Conservation (phyloP, 2,888 invertebrate genomes). For the Pseudanteris insignis region DNA sequence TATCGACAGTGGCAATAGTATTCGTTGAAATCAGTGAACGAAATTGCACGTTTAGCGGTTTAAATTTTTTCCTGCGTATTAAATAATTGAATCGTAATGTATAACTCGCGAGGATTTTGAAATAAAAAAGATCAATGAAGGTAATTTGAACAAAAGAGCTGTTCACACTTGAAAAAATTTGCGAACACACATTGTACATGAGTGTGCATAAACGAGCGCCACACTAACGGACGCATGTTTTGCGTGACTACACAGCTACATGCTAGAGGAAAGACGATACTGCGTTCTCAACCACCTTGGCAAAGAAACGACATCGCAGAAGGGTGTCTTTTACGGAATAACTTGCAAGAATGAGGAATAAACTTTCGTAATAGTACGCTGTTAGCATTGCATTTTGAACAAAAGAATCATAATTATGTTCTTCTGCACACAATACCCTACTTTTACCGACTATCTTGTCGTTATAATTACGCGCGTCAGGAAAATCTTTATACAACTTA, state of each 20-base stretch:
- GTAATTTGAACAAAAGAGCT: slow-evolving; percentile 11
- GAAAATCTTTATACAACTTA: too few relatives aligned
- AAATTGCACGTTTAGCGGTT: slow-evolving; percentile 13
- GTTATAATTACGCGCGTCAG: too few relatives aligned
- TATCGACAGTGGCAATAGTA: too few relatives aligned
- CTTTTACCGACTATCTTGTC: too few relatives aligned
- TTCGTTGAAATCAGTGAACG: slow-evolving; percentile 16
- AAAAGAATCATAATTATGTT: slow-evolving; percentile 6
- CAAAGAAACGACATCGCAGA: slow-evolving; percentile 40
- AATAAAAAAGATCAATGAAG: slow-evolving; percentile 8
- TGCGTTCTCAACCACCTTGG: slow-evolving; percentile 32
- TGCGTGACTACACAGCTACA: slow-evolving; percentile 38
- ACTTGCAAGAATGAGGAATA: slow-evolving; percentile 18
- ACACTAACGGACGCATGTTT: slow-evolving; percentile 40
- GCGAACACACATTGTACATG: slow-evolving; percentile 31
- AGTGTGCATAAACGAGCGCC: slow-evolving; percentile 38
- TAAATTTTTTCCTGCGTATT: slow-evolving; percentile 17
- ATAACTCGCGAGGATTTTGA: slow-evolving; percentile 21
- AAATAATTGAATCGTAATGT: slow-evolving; percentile 37
- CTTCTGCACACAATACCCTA: background rate
- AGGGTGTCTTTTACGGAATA: slow-evolving; percentile 42
- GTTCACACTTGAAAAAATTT: slow-evolving; percentile 14
- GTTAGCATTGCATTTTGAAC: slow-evolving; percentile 12
- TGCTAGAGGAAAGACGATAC: slow-evolving; percentile 46
- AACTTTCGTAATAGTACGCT: slow-evolving; percentile 13